Percentiles rank a stretch among this genome's conserved stretches.
phyloP scores from a whole-genome alignment of 1,140 invertebrate species.

The Aphelenchoides besseyi region DNA sequence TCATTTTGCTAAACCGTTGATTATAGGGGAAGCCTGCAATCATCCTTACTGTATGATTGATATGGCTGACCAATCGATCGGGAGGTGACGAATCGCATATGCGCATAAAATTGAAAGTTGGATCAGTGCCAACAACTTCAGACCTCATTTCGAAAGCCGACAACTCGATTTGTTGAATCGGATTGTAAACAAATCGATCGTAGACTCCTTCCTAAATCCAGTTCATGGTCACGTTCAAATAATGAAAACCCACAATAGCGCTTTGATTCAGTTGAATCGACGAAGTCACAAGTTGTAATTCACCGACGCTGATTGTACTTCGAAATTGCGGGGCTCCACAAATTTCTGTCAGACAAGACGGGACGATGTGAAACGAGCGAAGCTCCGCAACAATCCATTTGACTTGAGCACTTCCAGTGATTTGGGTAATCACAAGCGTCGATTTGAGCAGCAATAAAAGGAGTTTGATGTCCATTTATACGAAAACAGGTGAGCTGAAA shows the following conservation, averaged over 20 bases:
- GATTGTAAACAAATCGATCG: background rate
- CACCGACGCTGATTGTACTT: background rate
- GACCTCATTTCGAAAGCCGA: background rate
- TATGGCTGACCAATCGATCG: background rate
- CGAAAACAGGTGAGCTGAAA: no score
- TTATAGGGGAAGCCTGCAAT: background rate
- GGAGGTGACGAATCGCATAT: background rate
- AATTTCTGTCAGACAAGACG: background rate
- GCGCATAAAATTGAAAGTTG: background rate
- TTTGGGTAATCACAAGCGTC: background rate
- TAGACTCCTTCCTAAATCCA: constrained; percentile 1
- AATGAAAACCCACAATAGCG: background rate
- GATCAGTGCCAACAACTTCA: background rate
- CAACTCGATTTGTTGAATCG: background rate
- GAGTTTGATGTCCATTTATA: background rate
- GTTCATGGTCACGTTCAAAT: background rate
- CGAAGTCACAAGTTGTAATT: background rate
- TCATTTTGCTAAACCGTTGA: background rate
- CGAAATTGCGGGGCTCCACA: background rate
- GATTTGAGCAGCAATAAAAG: background rate
- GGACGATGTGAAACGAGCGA: background rate
- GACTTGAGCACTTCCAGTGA: background rate
- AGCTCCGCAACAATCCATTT: background rate
- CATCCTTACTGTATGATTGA: constrained; percentile 2
- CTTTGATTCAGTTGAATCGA: background rate